phyloP scores from a whole-genome alignment of 1,140 invertebrate species.

The Drosophila carrolli region DNA sequence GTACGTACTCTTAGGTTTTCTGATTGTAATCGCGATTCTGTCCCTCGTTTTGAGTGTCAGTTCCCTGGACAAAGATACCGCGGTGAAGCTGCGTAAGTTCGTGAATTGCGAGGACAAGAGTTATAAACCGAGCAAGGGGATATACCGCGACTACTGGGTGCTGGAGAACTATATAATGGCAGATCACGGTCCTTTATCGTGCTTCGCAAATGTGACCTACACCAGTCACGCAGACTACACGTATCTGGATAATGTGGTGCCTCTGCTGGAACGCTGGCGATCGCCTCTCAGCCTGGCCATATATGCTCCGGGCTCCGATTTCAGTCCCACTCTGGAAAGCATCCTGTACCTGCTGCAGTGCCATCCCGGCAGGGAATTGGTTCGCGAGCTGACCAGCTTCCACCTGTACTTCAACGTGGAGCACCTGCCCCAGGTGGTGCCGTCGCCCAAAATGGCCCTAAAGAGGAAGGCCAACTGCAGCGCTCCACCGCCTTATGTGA shows the following conservation, averaged over 20 bases:
- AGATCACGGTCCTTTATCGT: conserved; percentile 86
- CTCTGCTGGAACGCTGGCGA: conserved; percentile 89
- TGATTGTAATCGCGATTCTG: neutral
- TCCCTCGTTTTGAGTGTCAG: neutral
- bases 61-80: neutral
- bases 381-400: conserved; percentile 91
- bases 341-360: conserved; percentile 89
- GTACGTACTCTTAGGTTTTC: neutral
- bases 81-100: neutral
- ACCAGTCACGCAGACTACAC: conserved; percentile 96
- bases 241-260: conserved; percentile 94
- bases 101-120: conserved; percentile 88
- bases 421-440: conserved; percentile 90
- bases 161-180: conserved; percentile 92
- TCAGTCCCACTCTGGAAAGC: conserved; percentile 87
- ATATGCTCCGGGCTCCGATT: conserved; percentile 90
- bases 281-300: conserved; percentile 90
- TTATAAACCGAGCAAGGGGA: conserved; percentile 86
- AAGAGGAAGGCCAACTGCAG: conserved; percentile 88
- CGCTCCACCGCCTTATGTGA: conserved; percentile 88
- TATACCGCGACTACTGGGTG: conserved; percentile 94
- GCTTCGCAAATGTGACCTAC: conserved; percentile 94
- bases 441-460: conserved; percentile 86
- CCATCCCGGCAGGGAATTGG: conserved; percentile 86
- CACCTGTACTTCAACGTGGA: conserved; percentile 93